Conservation (phyloP, 2,797 vertebrate species). For the Spheniscus humboldti region DNA sequence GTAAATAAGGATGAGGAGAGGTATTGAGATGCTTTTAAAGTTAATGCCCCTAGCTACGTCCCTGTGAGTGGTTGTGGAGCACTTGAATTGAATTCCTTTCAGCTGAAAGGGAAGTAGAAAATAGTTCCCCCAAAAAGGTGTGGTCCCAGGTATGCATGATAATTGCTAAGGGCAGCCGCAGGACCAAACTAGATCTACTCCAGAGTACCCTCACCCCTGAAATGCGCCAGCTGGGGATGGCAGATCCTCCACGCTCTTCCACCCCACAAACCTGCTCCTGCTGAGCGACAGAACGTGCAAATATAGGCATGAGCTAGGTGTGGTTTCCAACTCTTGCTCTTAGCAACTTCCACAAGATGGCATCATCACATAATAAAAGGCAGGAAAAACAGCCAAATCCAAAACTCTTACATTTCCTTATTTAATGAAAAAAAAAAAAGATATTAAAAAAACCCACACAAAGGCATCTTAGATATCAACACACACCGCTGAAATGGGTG, state of each 20-base stretch:
- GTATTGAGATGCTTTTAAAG: background rate
- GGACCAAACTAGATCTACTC: background rate
- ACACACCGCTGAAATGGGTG: background rate
- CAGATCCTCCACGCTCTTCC: accelerated
- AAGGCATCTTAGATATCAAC: background rate
- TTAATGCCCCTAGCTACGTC: too few species aligned
- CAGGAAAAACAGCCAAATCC: accelerated
- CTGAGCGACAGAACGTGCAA: background rate
- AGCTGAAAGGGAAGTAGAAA: background rate
- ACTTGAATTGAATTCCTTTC: background rate
- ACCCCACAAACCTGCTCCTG: background rate
- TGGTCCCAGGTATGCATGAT: accelerated
- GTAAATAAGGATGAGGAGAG: background rate
- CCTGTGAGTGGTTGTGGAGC: background rate
- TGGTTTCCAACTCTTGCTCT: background rate
- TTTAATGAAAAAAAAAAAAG: background rate
- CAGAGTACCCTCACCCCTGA: background rate
- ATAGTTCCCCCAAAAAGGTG: background rate
- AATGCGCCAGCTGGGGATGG: accelerated
- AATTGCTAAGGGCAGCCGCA: background rate
- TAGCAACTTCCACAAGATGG: background rate
- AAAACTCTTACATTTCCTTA: background rate
- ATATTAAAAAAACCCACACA: background rate
- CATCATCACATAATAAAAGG: background rate
- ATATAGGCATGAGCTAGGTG: accelerated